Conservation (phyloP, 2,888 invertebrate genomes). For the Folsomia manolachei region DNA sequence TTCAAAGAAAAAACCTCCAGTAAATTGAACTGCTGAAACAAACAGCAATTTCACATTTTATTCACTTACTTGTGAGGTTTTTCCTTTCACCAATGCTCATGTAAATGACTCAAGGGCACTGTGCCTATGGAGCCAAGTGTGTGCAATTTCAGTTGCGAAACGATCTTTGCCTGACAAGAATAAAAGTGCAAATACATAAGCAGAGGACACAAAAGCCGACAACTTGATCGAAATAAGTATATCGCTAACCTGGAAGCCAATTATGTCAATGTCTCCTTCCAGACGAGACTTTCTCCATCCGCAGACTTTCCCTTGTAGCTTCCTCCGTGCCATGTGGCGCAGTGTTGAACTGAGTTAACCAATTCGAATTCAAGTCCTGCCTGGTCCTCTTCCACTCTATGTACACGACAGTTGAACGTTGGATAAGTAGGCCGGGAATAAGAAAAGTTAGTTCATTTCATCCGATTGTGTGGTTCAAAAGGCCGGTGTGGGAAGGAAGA, state of each 20-base stretch:
- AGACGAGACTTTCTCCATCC: no score
- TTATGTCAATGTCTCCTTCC: not conserved
- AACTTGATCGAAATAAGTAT: not conserved
- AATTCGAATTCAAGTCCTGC: slow-evolving; percentile 15
- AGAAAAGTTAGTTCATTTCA: slow-evolving; percentile 17
- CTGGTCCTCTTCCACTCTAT: not conserved
- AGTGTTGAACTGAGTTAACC: not conserved
- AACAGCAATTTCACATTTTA: not conserved
- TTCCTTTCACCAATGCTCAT: not conserved
- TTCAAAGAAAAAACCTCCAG: not conserved
- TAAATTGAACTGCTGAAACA: not conserved
- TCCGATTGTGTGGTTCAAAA: slow-evolving; percentile 1
- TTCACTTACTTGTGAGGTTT: not conserved
- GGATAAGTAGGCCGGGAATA: not conserved
- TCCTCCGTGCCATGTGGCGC: not conserved
- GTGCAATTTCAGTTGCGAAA: not conserved
- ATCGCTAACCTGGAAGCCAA: not conserved
- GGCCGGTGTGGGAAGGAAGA: not conserved
- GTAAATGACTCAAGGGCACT: no score
- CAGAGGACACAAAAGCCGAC: not conserved
- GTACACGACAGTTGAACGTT: slow-evolving; percentile 8
- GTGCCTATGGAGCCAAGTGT: not conserved
- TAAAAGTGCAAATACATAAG: no score
- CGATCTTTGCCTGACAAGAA: not conserved
- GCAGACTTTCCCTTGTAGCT: no score